These are phyloP conservation scores for Styela plicata DNA, from an alignment of 23 tunicate species.

Conservation along the genomic window DNA sequence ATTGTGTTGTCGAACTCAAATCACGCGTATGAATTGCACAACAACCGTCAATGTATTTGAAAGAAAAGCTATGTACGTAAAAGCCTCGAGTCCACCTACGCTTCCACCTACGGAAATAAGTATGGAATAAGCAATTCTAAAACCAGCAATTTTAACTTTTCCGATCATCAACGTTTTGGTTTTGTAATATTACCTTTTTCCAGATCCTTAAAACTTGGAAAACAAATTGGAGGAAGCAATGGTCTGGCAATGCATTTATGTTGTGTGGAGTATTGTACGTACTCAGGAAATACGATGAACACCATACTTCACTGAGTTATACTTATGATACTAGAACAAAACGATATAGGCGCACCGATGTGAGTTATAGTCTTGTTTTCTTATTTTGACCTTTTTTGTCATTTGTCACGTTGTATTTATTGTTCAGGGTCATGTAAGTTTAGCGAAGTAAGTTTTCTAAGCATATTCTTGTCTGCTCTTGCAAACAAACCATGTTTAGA, in stretches of 20 bases:
- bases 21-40: too few relatives aligned
- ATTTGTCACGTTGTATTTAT: too few relatives aligned
- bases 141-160: too few relatives aligned
- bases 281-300: conserved; percentile 88
- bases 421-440: not conserved
- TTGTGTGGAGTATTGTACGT: conserved; percentile 90
- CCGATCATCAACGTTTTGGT: not conserved
- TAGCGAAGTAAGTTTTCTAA: not conserved
- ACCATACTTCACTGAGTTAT: conserved; percentile 56
- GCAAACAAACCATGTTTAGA: too few relatives aligned
- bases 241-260: conserved; percentile 99
- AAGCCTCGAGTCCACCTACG: too few relatives aligned
- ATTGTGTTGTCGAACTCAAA: too few relatives aligned
- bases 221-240: conserved; percentile 98
- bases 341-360: conserved; percentile 63
- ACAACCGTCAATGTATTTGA: too few relatives aligned
- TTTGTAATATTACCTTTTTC: not conserved
- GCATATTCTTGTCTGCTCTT: not conserved
- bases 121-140: too few relatives aligned
- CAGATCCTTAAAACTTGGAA: conserved; percentile 78
- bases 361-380: too few relatives aligned
- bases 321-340: conserved; percentile 78
- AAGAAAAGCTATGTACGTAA: too few relatives aligned
- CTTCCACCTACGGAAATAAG: too few relatives aligned
- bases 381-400: too few relatives aligned